Evolutionary conservation across 2,888 invertebrate species (phyloP).

Genomic region (Norana najaformis): DNA sequence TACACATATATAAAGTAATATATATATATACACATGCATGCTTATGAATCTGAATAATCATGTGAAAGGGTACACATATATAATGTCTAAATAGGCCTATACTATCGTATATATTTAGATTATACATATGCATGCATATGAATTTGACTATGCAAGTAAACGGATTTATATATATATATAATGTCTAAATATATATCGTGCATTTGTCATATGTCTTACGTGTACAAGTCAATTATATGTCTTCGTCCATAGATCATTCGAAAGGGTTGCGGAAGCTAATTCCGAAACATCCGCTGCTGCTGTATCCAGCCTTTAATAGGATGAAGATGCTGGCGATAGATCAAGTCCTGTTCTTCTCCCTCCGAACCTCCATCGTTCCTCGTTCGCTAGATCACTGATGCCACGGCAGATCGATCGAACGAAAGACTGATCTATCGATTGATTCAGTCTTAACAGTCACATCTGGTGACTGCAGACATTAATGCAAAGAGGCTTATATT

Average conservation of each 20-base stretch:
- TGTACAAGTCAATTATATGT: not conserved
- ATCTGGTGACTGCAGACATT: not conserved
- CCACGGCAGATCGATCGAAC: not conserved
- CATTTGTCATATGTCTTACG: not conserved
- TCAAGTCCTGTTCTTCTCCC: not conserved
- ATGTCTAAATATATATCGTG: not conserved
- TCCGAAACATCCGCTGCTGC: not conserved
- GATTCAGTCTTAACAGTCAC: not conserved
- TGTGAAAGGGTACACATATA: not conserved
- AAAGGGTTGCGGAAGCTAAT: not conserved
- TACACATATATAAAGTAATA: no score
- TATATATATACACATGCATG: no score
- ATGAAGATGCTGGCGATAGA: not conserved
- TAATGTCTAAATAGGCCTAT: no score
- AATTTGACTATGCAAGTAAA: no score
- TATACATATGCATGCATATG: no score
- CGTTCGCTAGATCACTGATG: not conserved
- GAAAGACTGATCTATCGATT: not conserved
- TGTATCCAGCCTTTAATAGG: not conserved
- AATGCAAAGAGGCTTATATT: not conserved
- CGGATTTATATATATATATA: no score
- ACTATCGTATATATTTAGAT: no score
- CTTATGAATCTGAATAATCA: not conserved
- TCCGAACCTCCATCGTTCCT: not conserved
- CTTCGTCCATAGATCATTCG: not conserved